Conservation (phyloP, 2,888 invertebrate genomes). For the Melanotus villosus region DNA sequence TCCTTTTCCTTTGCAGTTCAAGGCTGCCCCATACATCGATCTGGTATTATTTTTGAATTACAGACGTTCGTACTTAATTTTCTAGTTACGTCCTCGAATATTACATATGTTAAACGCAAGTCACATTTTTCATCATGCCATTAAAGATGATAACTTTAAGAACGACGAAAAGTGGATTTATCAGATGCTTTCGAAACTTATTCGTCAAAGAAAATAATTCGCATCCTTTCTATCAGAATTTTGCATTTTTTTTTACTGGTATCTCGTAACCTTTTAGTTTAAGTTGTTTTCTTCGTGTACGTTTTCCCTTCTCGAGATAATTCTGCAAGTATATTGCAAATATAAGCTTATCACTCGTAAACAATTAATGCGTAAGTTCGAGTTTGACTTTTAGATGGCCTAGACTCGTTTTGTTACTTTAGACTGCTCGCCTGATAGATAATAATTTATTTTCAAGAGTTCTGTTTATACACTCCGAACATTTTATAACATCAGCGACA, state of each 20-base stretch:
- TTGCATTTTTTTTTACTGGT: no score
- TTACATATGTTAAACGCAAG: no score
- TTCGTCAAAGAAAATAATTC: no score
- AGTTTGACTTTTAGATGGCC: conserved; percentile 1
- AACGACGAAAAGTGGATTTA: no score
- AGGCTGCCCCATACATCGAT: background rate
- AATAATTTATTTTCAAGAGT: background rate
- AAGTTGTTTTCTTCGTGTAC: background rate
- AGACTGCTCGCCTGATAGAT: conserved; percentile 30
- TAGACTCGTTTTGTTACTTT: conserved; percentile 17
- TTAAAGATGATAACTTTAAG: no score
- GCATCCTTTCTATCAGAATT: no score
- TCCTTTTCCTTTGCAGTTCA: background rate
- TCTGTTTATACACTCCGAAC: conserved; percentile 4
- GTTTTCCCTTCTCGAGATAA: background rate
- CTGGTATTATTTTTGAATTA: no score
- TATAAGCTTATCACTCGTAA: background rate
- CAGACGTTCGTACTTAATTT: no score
- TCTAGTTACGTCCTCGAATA: no score
- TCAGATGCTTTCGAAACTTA: no score
- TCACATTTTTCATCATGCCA: no score
- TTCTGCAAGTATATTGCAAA: background rate
- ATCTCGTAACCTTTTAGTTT: no score
- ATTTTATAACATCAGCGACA: background rate
- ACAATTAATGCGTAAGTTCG: conserved; percentile 8